Percentiles rank a stretch among this genome's conserved stretches.
Evolutionary conservation across 2,113 vertebrate species (phyloP).

Genomic region (Calidris pygmaea): DNA sequence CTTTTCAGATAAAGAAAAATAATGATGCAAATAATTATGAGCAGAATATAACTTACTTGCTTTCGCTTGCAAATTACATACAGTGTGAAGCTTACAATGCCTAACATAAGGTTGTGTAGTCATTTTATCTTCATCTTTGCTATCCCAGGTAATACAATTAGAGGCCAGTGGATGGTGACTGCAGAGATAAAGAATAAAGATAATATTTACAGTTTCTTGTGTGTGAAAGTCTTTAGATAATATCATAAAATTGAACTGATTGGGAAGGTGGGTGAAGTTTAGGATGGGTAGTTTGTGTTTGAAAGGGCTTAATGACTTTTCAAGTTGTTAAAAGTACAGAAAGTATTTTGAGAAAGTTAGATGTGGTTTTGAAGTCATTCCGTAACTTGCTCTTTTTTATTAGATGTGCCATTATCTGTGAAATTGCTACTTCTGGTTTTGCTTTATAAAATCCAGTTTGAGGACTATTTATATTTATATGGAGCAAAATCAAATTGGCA

Average conservation of each 20-base stretch:
- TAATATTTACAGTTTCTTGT: background rate
- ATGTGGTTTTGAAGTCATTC: background rate
- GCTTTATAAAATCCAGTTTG: background rate
- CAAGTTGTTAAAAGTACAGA: background rate
- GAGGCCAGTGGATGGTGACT: background rate
- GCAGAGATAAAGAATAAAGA: background rate
- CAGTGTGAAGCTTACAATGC: background rate
- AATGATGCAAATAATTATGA: background rate
- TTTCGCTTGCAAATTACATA: background rate
- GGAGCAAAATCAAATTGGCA: background rate
- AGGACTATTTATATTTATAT: background rate
- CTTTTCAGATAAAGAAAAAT: background rate
- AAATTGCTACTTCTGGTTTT: background rate
- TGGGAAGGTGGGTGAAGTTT: background rate
- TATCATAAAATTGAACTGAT: background rate
- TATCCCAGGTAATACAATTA: background rate
- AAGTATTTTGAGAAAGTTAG: background rate
- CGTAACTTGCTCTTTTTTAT: background rate
- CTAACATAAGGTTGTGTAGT: background rate
- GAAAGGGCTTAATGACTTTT: background rate
- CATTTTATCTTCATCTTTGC: background rate
- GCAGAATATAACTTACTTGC: background rate
- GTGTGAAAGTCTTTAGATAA: background rate
- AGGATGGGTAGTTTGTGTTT: background rate
- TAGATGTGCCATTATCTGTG: background rate